phyloP scores from a whole-genome alignment of 2,113 vertebrate species.

The Sminthopsis crassicaudata region DNA sequence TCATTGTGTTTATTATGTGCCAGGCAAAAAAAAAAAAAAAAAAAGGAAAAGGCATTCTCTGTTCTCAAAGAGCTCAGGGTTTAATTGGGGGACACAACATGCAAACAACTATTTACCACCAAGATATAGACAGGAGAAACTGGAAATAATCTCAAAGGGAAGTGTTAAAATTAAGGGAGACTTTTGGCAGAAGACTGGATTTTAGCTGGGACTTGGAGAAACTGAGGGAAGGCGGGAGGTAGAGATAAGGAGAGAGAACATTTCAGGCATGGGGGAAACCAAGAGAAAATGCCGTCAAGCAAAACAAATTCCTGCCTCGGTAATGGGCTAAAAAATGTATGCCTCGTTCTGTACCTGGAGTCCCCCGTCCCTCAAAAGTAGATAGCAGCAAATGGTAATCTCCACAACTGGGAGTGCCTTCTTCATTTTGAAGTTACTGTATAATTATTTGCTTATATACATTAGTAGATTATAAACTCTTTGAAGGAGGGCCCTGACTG shows the following conservation, averaged over 20 bases:
- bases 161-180: neutral
- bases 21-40: neutral
- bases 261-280: neutral
- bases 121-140: neutral
- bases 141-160: neutral
- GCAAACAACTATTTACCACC: neutral
- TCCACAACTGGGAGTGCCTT: neutral
- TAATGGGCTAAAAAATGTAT: neutral
- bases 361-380: neutral
- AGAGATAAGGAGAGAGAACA: neutral
- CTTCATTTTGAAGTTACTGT: neutral
- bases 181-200: neutral
- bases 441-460: neutral
- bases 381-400: neutral
- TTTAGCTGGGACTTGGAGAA: neutral
- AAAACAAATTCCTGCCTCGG: neutral
- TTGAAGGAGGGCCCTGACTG: neutral
- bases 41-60: neutral
- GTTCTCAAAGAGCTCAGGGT: neutral
- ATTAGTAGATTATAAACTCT: neutral
- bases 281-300: neutral
- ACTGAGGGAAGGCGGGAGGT: neutral
- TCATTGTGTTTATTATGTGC: neutral
- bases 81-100: neutral
- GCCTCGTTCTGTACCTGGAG: neutral